Evolutionary conservation across 2,113 vertebrate genomes (phyloP), one percentile per base, ranked within the genome.

Genomic region (Ptychochromis oligacanthus): DNA sequence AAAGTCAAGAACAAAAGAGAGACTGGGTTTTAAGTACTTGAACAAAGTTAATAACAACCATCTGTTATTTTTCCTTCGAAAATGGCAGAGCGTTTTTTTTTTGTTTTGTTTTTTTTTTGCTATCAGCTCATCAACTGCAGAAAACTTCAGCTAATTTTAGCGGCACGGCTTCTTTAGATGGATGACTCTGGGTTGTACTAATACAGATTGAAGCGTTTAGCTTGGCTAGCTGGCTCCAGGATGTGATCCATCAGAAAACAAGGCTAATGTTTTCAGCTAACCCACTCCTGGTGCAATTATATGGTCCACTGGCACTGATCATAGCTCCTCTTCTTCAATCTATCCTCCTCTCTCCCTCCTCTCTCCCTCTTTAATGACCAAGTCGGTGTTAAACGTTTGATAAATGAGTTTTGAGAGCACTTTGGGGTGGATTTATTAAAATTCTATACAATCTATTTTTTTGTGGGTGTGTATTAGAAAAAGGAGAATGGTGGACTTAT

Each of bases 241-340:
- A 95, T 96, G 97, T 97, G 97, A 96, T 96, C 96, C 97, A 97
- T 98, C 97, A 97, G 96, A 97, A 93, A 97, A 96, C 95, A 96
- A 95, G 96, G 96, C 96, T 97, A 98, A 98, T 97, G 96, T 98
- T 97, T 93, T 97, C 97, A 96, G 96, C 96, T 96, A 96, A 96
- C 97, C 96, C 96, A 97, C 97, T 97, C 97, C 97, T 96, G 94
- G 95, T 97, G 96, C 97, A 98, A 99, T 99, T 99, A 98, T 97
- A 99, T 96, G 98, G 97, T 98, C 97, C 97, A 98, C 95, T 97
- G 97, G 96, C 96, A 97, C 96, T 98, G 98, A 99, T 99, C 98
- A 98, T 96, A 97, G 97, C 97, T 97, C 96, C 97, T 97, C 97
- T 96, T 97, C 97, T 97, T 97, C 96, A 97, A 96, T 96, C 97